Evolutionary conservation across 2,888 invertebrate genomes (phyloP), one percentile per base, ranked within the genome.

Genomic region (Torymus auratus): DNA sequence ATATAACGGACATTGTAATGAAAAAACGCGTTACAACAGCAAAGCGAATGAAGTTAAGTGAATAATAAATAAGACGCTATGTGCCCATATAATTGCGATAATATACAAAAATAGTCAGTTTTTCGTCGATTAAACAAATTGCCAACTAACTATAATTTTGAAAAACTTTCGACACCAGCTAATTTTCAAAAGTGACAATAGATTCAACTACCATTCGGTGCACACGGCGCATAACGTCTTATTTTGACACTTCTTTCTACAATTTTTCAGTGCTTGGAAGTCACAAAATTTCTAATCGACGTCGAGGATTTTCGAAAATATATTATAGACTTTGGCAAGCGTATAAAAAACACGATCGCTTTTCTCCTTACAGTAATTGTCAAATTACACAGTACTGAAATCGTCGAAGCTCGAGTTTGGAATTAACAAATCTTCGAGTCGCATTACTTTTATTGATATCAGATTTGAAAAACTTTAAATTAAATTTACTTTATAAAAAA

Each of bases 271-370:
- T 53, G 13, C 53, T 71, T 67, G 61, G 62, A 70, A 78, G 52
- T 78, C 55, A 73, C 64, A 76, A 69, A 11, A 17, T 70, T 70
- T 56, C 17, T 23, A 73, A 81, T 58, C 20, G 3, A 56, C 17
- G 7, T 61, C 65, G 55, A 68, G 60, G 55, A 61, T 68, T 82
- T 77, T 80, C 67, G 78, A 82, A 77, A 82, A 82, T 77, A 82
- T 77, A 80, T 76, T 76, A 15, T 80, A 64, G 72, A 79, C 65
- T 82, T 82, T 71, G 69, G 65, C 72, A 79, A 72, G 73, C 71
- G 69, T 80, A 80, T 82, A 82, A 80, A 80, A 80, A 82, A 81
- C 72, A 73, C 64, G 62, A 72, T 71, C 65, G 58, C 50, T 64
- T 78, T 55, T 53, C 10, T 52, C 60, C 20, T 53, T 41, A 70